A percentile compares a stretch with the other conserved stretches of the same genome.
Evolutionary conservation across 2,797 vertebrate genomes (phyloP).

Genomic region (Geotrypetes seraphini): DNA sequence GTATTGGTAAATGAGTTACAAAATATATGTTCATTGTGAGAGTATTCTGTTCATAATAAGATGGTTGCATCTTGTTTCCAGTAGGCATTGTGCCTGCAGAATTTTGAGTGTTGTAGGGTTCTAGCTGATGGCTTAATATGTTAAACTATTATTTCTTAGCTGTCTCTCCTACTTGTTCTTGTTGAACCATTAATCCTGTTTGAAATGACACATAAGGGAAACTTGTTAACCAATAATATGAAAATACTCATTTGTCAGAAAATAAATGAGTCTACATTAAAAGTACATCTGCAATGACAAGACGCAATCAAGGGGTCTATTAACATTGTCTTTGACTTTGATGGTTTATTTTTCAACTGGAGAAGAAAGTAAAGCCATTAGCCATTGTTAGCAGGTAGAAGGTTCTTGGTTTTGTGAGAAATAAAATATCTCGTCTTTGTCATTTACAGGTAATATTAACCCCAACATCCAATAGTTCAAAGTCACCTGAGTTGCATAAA

Average conservation of each 20-base stretch:
- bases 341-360: background rate
- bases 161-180: background rate
- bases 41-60: background rate
- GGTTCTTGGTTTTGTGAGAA: rapidly evolving
- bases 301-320: conserved; percentile 3
- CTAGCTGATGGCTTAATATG: conserved; percentile 11
- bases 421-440: conserved; percentile 15
- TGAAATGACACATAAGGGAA: conserved; percentile 15
- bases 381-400: background rate
- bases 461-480: conserved; percentile 83
- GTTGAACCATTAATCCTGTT: conserved; percentile 19
- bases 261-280: conserved; percentile 10
- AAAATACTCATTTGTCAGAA: conserved; percentile 25
- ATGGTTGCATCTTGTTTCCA: conserved; percentile 6
- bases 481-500: conserved; percentile 78
- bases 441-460: conserved; percentile 74
- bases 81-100: conserved; percentile 1
- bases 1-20: too few species aligned
- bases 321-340: background rate
- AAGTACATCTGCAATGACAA: conserved; percentile 3
- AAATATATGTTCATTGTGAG: conserved; percentile 11
- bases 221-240: too few species aligned
- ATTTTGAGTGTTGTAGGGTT: conserved; percentile 7
- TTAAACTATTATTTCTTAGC: conserved; percentile 13
- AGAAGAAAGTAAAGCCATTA: conserved; percentile 6